phyloP scores from a whole-genome alignment of 2,888 invertebrate genomes.

The Alcis repandata region DNA sequence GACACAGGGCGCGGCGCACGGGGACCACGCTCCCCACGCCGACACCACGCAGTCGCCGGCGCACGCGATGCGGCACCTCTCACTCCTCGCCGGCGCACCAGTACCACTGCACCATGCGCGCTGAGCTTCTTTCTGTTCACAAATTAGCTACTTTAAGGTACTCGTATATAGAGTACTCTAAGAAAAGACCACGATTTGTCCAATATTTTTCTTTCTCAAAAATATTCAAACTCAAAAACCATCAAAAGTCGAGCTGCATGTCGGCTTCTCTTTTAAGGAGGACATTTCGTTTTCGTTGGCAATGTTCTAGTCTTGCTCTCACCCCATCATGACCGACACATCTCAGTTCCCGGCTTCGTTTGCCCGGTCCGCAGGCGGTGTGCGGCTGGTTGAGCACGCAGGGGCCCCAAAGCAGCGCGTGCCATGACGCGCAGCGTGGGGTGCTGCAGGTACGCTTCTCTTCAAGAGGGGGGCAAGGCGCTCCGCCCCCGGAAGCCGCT shows the following conservation, averaged over 20 bases:
- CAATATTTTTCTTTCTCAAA: too few species aligned
- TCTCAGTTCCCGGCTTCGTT: conserved; percentile 83
- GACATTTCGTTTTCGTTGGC: too few species aligned
- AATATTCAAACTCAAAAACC: too few species aligned
- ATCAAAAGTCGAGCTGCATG: too few species aligned
- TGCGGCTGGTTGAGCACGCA: conserved; percentile 78
- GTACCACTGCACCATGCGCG: conserved; percentile 83
- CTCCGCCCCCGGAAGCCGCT: conserved; percentile 83
- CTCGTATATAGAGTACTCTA: too few species aligned
- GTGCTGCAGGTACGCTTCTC: conserved; percentile 85
- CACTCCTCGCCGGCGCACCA: conserved; percentile 79
- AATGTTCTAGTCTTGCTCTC: conserved; percentile 37
- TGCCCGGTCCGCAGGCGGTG: conserved; percentile 87
- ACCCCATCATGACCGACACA: conserved; percentile 87
- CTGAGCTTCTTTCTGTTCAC: conserved; percentile 79
- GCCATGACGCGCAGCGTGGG: conserved; percentile 85
- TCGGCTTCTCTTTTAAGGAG: too few species aligned
- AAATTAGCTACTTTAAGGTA: not conserved
- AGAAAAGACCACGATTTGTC: too few species aligned
- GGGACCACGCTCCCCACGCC: conserved; percentile 87
- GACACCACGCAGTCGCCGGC: conserved; percentile 90
- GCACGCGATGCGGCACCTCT: conserved; percentile 88
- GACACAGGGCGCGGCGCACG: conserved; percentile 77
- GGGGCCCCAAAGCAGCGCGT: conserved; percentile 82
- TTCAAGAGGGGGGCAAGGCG: conserved; percentile 82